These are phyloP conservation scores for Actinernus sp. DNA, from an alignment of 92 coral and sea anemone genomes.

Conservation along the genomic window DNA sequence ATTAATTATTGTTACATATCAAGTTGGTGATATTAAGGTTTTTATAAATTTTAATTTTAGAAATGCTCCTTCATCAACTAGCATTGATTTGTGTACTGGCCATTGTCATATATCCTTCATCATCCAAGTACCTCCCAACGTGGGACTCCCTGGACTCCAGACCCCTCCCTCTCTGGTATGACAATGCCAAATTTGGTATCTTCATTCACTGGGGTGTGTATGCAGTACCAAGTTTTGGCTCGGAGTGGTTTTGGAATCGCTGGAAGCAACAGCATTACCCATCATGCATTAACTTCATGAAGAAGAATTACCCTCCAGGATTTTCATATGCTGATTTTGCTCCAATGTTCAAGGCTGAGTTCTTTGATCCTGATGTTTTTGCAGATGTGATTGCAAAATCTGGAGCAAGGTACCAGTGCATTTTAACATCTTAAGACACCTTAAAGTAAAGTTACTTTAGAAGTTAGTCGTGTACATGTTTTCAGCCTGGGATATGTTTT, in stretches of 20 bases:
- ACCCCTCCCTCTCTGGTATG: constrained; percentile 93
- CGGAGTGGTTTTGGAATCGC: constrained; percentile 89
- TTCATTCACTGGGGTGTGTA: constrained; percentile 91
- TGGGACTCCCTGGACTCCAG: constrained; percentile 85
- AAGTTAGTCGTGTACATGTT: no score
- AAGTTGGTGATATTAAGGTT: no score
- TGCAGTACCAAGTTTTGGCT: constrained; percentile 86
- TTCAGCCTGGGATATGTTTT: no score
- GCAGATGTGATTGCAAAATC: constrained; percentile 84
- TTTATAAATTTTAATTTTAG: no score
- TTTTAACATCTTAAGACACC: no score
- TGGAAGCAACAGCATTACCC: constrained; percentile 68
- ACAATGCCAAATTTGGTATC: constrained; percentile 86
- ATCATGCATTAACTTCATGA: constrained; percentile 74
- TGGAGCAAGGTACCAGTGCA: constrained; percentile 92
- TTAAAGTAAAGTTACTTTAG: no score
- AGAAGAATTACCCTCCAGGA: constrained; percentile 89
- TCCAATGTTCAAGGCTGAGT: constrained; percentile 94
- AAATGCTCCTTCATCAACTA: no score
- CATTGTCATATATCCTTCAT: no score
- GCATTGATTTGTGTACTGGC: no score
- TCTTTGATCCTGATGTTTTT: constrained; percentile 91
- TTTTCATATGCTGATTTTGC: constrained; percentile 94
- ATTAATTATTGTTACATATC: no score
- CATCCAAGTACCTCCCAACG: constrained; percentile 62